Evolutionary conservation across 2,888 invertebrate species (phyloP), one percentile per base, ranked within the genome.

Genomic region (Drosophila acutilabella): DNA sequence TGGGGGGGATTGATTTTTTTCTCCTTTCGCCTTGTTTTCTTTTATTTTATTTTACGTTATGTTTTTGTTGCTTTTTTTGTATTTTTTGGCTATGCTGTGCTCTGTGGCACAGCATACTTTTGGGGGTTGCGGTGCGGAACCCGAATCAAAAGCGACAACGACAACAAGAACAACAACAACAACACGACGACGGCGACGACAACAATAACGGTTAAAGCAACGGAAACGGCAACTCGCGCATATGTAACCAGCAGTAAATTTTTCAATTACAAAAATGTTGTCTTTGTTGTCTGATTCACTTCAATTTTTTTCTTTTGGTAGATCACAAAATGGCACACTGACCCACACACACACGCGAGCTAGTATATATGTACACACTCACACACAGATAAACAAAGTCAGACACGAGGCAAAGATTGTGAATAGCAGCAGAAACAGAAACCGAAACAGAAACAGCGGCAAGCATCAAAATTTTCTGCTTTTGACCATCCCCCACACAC

Each of bases 171-270:
- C n/a, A n/a, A 60, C 13, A 23, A 8, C 52, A 33, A 11, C 33
- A 33, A 23, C 23, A 23, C 72, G 57, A 75, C 69, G 41, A 67
- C 65, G 71, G 36, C 58, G 69, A 52, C 64, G 74, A 61, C 41
- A 68, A 60, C 13, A 74, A 40, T 54, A 71, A 52, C 42, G 41
- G 40, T 6, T 14, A 45, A 42, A 13, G 20, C 53, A 68, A 60
- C 13, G 18, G 8, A 38, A 75, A 65, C 56, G 56, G 40, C 60
- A 71, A 61, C 80, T 73, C 70, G 74, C 78, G 82, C 82, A 81
- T 80, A 81, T 81, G 80, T 81, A 81, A 84, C 80, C 73, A 81
- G 58, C 72, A 80, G 74, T 78, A 81, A 74, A 79, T 82, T 81
- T 76, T 71, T 78, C 79, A 79, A 79, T 79, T 81, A 77, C 69